Evolutionary conservation across 2,888 invertebrate genomes (phyloP).

Genomic region (Podotricha telesiphe): DNA sequence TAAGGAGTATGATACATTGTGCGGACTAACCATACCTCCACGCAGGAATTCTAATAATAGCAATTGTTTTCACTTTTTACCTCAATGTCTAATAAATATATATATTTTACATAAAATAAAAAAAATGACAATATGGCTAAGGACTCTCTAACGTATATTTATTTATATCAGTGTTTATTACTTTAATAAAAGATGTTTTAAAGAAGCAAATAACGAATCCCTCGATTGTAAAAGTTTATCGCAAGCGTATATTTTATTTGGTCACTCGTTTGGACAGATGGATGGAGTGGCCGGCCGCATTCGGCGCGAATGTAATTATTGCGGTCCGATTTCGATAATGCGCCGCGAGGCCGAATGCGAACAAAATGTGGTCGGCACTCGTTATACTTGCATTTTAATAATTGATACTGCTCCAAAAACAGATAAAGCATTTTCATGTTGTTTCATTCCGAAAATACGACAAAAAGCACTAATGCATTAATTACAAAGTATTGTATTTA

Average conservation of each 20-base stretch:
- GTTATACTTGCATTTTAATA: slow-evolving; percentile 78
- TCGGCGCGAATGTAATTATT: slow-evolving; percentile 80
- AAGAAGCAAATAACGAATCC: slow-evolving; percentile 38
- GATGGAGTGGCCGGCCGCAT: slow-evolving; percentile 67
- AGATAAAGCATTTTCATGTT: slow-evolving; percentile 71
- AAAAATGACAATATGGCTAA: not conserved
- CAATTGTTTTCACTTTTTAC: slow-evolving; percentile 1
- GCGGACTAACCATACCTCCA: not conserved
- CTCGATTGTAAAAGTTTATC: slow-evolving; percentile 71
- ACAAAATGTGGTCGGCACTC: slow-evolving; percentile 74
- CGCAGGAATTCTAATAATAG: slow-evolving; percentile 1
- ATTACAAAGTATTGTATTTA: slow-evolving; percentile 43
- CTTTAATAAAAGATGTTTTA: slow-evolving; percentile 24
- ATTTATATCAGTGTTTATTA: not conserved
- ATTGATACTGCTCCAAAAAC: slow-evolving; percentile 69
- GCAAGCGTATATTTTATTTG: slow-evolving; percentile 67
- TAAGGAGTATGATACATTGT: not conserved
- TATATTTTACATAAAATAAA: not conserved
- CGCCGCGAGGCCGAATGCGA: slow-evolving; percentile 70
- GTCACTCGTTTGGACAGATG: slow-evolving; percentile 70
- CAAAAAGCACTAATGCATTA: slow-evolving; percentile 42
- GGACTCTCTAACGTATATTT: not conserved
- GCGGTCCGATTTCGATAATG: slow-evolving; percentile 81
- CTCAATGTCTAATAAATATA: not conserved
- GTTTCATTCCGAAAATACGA: slow-evolving; percentile 56